phyloP scores from a whole-genome alignment of 2,113 vertebrate genomes.

The Hylia prasina region DNA sequence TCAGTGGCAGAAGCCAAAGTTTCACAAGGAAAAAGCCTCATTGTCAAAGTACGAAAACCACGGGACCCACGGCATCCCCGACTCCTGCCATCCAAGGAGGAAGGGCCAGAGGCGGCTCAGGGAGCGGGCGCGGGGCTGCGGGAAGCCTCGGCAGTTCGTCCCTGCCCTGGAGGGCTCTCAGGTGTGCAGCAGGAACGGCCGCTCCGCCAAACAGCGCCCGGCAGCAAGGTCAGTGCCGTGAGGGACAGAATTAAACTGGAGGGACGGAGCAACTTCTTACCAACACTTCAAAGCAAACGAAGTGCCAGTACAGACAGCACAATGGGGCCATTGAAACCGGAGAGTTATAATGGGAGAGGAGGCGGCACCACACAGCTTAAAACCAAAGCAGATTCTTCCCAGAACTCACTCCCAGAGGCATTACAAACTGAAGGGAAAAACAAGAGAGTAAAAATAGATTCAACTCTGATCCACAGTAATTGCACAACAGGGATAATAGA shows the following conservation, averaged over 20 bases:
- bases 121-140: not conserved
- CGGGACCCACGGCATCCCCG: accelerated
- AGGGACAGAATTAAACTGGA: not conserved
- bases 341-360: conserved; percentile 57
- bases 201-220: not conserved
- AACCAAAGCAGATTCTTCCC: conserved; percentile 58
- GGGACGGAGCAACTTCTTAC: conserved; percentile 36
- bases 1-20: not conserved
- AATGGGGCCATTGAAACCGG: conserved; percentile 58
- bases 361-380: conserved; percentile 44
- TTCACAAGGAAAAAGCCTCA: not conserved
- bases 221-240: not conserved
- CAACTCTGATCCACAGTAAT: conserved; percentile 56
- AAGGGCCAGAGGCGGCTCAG: not conserved
- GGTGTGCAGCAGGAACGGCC: not conserved
- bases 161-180: not conserved
- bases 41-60: not conserved
- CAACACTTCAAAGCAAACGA: conserved; percentile 40
- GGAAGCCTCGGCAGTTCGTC: not conserved
- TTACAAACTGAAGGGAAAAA: conserved; percentile 44
- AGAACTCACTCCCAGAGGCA: conserved; percentile 49
- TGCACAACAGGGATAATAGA: conserved; percentile 45
- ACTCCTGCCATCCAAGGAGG: not conserved
- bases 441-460: conserved; percentile 63
- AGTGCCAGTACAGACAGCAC: conserved; percentile 24